Percentiles rank a stretch among this genome's conserved stretches.
Evolutionary conservation across 2,113 vertebrate genomes (phyloP).

Genomic region (Sardina pilchardus): DNA sequence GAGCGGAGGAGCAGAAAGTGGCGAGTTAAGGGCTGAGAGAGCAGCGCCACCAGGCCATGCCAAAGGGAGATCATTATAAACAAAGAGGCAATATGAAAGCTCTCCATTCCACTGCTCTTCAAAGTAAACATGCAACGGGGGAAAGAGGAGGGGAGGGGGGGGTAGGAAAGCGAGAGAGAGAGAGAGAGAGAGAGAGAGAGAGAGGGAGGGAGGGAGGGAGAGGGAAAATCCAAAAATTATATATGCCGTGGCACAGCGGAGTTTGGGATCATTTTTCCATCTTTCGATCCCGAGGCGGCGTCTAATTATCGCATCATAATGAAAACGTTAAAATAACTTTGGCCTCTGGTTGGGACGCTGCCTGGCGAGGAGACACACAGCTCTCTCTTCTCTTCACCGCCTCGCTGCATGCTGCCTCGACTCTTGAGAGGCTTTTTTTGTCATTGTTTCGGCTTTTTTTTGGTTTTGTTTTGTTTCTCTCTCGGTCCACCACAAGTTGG

Average conservation of each 20-base stretch:
- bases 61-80: slow-evolving; percentile 40
- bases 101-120: slow-evolving; percentile 36
- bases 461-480: background rate
- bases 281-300: slow-evolving; percentile 41
- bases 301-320: slow-evolving; percentile 57
- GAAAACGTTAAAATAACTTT: slow-evolving; percentile 51
- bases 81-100: slow-evolving; percentile 46
- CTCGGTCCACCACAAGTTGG: slow-evolving; percentile 31
- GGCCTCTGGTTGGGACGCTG: slow-evolving; percentile 40
- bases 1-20: background rate
- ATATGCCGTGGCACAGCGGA: slow-evolving; percentile 27
- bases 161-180: background rate
- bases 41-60: background rate
- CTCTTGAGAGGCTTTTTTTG: background rate
- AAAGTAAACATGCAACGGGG: slow-evolving; percentile 28
- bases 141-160: background rate
- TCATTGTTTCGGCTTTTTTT: slow-evolving; percentile 33
- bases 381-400: background rate
- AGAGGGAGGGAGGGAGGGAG: background rate
- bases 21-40: background rate
- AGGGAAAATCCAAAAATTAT: slow-evolving; percentile 33
- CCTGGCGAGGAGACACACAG: slow-evolving; percentile 29
- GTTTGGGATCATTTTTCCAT: slow-evolving; percentile 45
- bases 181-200: slow-evolving; percentile 9
- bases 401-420: background rate